These are phyloP conservation scores for Drosophila watanabei DNA, from an alignment of 1,140 invertebrate species.

Conservation along the genomic window DNA sequence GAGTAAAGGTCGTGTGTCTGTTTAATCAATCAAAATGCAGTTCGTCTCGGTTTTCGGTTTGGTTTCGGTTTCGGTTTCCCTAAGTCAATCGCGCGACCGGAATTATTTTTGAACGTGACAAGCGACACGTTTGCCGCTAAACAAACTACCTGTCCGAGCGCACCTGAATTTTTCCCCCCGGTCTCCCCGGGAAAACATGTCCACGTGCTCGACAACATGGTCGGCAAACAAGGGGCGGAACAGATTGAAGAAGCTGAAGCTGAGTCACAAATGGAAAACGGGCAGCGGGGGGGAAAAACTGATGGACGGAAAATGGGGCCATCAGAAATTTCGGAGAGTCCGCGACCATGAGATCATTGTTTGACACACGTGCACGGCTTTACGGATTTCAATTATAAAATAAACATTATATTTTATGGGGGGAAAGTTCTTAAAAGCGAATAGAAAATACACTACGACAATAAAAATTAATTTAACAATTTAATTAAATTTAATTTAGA, in stretches of 20 bases:
- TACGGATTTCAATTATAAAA: constrained; percentile 33
- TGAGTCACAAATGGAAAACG: background rate
- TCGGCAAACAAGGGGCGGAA: constrained; percentile 17
- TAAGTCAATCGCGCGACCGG: background rate
- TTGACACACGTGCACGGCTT: constrained; percentile 41
- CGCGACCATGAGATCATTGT: constrained; percentile 37
- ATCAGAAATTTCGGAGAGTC: constrained; percentile 6
- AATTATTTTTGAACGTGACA: constrained; percentile 54
- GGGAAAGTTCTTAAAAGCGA: too few relatives aligned
- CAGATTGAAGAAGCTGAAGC: constrained; percentile 2
- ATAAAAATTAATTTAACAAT: background rate
- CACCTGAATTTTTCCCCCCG: constrained; percentile 9
- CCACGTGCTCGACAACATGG: constrained; percentile 61
- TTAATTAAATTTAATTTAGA: too few relatives aligned
- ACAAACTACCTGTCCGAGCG: constrained; percentile 22
- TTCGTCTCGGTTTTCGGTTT: constrained; percentile 34
- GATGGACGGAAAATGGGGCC: constrained; percentile 9
- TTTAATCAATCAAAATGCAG: constrained; percentile 73
- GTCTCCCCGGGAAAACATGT: constrained; percentile 9
- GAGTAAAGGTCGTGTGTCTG: constrained; percentile 43
- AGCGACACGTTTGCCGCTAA: constrained; percentile 39
- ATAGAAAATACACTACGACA: background rate
- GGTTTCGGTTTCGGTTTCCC: constrained; percentile 13
- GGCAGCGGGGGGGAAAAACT: constrained; percentile 8
- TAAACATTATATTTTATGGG: constrained; percentile 22